Conservation (phyloP, 2,797 vertebrate genomes). For the Salarias fasciatus region DNA sequence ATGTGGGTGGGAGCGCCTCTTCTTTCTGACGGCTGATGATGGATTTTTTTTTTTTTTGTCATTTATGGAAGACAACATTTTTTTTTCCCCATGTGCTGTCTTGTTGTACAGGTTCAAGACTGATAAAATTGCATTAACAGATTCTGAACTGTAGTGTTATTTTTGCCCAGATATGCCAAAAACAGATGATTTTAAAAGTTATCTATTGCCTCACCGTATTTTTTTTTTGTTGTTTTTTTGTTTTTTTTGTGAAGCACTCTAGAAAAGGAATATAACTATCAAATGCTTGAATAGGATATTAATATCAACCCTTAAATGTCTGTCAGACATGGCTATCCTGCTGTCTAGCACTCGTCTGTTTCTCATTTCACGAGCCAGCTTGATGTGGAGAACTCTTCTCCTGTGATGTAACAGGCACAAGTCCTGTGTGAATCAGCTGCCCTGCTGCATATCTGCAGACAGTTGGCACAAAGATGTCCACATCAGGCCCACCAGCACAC, state of each 20-base stretch:
- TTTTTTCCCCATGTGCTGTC: not conserved
- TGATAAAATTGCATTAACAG: not conserved
- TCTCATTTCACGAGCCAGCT: conserved; percentile 1
- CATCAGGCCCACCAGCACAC: conserved; percentile 25
- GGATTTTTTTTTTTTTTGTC: too few relatives aligned
- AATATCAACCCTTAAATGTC: not conserved
- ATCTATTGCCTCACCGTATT: too few relatives aligned
- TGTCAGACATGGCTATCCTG: not conserved
- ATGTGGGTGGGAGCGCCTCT: conserved; percentile 38
- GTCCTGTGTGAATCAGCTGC: conserved; percentile 35
- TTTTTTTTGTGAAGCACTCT: too few relatives aligned
- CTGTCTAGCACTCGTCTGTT: not conserved
- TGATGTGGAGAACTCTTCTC: conserved; percentile 8
- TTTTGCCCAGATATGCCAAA: too few relatives aligned
- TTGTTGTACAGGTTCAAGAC: not conserved
- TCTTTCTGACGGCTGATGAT: not conserved
- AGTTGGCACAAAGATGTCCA: conserved; percentile 34
- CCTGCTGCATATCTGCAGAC: conserved; percentile 26
- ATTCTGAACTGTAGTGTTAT: too few relatives aligned
- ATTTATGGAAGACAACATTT: not conserved
- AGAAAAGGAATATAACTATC: too few relatives aligned
- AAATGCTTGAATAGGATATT: not conserved
- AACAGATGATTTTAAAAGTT: not conserved
- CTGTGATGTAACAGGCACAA: conserved; percentile 14
- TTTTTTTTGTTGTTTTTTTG: too few relatives aligned